A percentile compares a stretch with the other conserved stretches of the same genome.
phyloP scores from a whole-genome alignment of 2,888 invertebrate species.

The Thyatira batis region DNA sequence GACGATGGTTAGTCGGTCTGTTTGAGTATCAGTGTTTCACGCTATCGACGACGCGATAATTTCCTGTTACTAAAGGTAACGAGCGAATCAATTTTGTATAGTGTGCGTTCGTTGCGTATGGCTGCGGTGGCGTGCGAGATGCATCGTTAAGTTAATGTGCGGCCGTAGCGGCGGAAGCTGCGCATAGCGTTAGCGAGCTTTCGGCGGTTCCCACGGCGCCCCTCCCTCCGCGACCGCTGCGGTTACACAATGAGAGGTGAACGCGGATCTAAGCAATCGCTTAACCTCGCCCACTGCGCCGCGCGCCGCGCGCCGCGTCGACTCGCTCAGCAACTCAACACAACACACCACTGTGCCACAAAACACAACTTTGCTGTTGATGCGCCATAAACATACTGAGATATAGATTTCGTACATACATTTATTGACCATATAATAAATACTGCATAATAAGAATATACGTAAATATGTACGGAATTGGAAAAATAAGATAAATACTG shows the following conservation, averaged over 20 bases:
- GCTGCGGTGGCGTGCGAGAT: constrained; percentile 60
- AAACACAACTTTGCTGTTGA: constrained; percentile 6
- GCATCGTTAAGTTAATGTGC: constrained; percentile 71
- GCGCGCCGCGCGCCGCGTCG: constrained; percentile 40
- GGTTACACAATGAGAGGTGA: constrained; percentile 81
- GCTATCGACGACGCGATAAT: constrained; percentile 57
- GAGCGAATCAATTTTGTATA: constrained; percentile 66
- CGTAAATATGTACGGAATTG: too few species aligned
- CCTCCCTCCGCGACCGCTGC: constrained; percentile 54
- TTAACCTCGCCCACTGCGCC: constrained; percentile 81
- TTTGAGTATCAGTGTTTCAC: constrained; percentile 43
- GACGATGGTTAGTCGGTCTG: background rate
- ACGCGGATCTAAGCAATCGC: constrained; percentile 83
- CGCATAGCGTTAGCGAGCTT: constrained; percentile 68
- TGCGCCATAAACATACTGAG: constrained; percentile 18
- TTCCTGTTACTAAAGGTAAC: constrained; percentile 69
- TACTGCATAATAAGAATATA: background rate
- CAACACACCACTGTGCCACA: constrained; percentile 25
- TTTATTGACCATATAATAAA: background rate
- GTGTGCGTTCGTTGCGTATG: constrained; percentile 50
- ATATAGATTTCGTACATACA: constrained; percentile 5
- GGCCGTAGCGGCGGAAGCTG: constrained; percentile 76
- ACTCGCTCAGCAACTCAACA: constrained; percentile 35
- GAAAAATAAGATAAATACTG: too few species aligned
- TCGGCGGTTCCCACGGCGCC: constrained; percentile 79